Conservation (phyloP, 2,888 invertebrate species). For the Diadromus collaris region DNA sequence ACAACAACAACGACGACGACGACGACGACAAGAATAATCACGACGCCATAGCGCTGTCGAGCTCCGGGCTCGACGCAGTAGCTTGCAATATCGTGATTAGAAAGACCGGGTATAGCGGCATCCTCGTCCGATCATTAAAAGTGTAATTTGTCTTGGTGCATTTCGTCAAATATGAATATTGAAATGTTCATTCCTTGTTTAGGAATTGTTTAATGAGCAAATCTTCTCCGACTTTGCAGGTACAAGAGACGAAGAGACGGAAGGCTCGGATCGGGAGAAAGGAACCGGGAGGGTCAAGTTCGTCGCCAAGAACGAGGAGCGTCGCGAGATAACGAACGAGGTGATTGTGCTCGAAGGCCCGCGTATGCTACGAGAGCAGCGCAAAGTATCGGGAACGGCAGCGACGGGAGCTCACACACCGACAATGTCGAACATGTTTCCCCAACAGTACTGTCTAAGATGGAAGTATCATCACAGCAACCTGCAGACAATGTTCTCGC, state of each 20-base stretch:
- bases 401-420: conserved; percentile 64
- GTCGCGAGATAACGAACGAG: conserved; percentile 48
- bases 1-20: conserved; percentile 16
- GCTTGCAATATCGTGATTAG: conserved; percentile 24
- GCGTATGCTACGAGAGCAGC: conserved; percentile 76
- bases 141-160: not conserved
- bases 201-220: not conserved
- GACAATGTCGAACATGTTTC: conserved; percentile 83
- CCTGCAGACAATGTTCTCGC: conserved; percentile 94
- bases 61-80: conserved; percentile 9
- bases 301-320: conserved; percentile 24
- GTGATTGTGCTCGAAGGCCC: conserved; percentile 57
- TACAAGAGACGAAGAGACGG: conserved; percentile 30
- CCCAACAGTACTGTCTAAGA: conserved; percentile 94
- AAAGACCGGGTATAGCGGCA: not conserved
- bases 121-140: not conserved
- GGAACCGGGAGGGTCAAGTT: conserved; percentile 17
- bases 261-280: conserved; percentile 22
- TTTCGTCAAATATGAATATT: not conserved
- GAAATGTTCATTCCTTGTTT: too few relatives aligned
- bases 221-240: conserved; percentile 27
- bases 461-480: conserved; percentile 97
- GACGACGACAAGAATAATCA: not conserved
- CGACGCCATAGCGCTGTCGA: not conserved
- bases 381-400: conserved; percentile 72